Conservation (phyloP, 1,140 invertebrate species). For the Acromyrmex charruanus region DNA sequence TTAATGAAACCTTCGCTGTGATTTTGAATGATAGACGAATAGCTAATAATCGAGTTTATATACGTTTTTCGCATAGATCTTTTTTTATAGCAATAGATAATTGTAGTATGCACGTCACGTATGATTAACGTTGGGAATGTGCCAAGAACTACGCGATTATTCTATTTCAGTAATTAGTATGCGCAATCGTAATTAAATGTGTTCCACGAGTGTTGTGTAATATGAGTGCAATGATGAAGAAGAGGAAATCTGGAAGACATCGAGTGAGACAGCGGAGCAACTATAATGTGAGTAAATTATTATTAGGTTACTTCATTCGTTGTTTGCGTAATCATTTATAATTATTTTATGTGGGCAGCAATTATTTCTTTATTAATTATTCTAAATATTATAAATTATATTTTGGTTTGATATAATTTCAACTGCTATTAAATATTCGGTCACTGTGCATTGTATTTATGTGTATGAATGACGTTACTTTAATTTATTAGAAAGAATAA, state of each 20-base stretch:
- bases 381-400: background rate
- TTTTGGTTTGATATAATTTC: background rate
- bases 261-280: background rate
- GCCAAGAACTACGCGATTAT: background rate
- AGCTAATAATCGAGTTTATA: background rate
- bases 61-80: background rate
- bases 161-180: background rate
- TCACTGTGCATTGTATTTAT: too few species aligned
- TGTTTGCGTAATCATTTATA: background rate
- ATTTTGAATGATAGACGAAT: background rate
- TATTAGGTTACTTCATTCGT: background rate
- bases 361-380: slow-evolving; percentile 2
- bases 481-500: background rate
- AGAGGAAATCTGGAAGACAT: background rate
- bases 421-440: background rate
- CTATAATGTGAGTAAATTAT: background rate
- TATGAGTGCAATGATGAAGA: background rate
- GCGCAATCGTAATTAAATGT: background rate
- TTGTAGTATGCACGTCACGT: background rate
- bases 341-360: background rate
- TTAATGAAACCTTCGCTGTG: background rate
- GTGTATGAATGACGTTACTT: background rate
- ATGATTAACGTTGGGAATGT: background rate
- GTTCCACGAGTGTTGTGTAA: background rate
- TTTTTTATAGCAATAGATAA: background rate